Conservation (phyloP, 2,888 invertebrate genomes). For the Loripinus fragilis region DNA sequence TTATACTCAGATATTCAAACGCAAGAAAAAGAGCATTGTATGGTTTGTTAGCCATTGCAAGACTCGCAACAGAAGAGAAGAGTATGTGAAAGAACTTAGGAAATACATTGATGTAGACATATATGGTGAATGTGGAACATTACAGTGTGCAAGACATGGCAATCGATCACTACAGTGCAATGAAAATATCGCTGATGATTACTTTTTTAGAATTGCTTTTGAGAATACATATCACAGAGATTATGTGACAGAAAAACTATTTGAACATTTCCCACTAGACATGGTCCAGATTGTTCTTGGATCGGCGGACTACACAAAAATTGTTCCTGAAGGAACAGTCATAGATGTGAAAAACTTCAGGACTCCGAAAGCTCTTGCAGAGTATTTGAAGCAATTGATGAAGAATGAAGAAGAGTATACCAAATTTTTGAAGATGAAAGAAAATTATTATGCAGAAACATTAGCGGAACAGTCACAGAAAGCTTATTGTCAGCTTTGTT, state of each 20-base stretch:
- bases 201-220: constrained; percentile 43
- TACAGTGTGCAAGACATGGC: not conserved
- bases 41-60: constrained; percentile 41
- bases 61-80: constrained; percentile 29
- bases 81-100: constrained; percentile 23
- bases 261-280: constrained; percentile 29
- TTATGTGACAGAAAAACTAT: constrained; percentile 60
- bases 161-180: not conserved
- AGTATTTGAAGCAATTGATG: constrained; percentile 11
- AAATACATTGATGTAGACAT: constrained; percentile 29
- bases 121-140: constrained; percentile 23
- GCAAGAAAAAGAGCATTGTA: constrained; percentile 18
- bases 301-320: constrained; percentile 15
- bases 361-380: constrained; percentile 25
- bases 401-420: constrained; percentile 8
- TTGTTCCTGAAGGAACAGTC: constrained; percentile 13
- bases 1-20: constrained; percentile 9
- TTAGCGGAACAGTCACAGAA: constrained; percentile 23
- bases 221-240: constrained; percentile 58
- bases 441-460: constrained; percentile 5
- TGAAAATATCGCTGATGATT: constrained; percentile 1
- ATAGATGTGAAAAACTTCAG: constrained; percentile 26
- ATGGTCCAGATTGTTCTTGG: constrained; percentile 38
- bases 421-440: constrained; percentile 9
- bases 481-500: constrained; percentile 33